phyloP scores from a whole-genome alignment of 1,140 invertebrate genomes.

The Temnothorax curvispinosus region DNA sequence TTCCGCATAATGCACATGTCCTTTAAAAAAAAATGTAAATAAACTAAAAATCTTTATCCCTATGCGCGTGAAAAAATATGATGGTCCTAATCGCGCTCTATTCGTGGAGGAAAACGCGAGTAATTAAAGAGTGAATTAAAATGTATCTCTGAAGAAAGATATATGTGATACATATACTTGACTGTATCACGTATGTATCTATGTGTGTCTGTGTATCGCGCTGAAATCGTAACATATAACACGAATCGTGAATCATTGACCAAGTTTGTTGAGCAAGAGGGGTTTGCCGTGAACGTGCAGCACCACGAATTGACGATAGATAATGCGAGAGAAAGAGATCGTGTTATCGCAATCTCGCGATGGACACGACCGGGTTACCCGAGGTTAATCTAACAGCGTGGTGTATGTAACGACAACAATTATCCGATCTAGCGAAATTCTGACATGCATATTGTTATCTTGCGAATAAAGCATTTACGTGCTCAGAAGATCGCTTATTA shows the following conservation, averaged over 20 bases:
- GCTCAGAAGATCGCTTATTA: not conserved
- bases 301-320: conserved; percentile 70
- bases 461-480: conserved; percentile 23
- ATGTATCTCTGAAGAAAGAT: conserved; percentile 45
- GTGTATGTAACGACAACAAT: conserved; percentile 66
- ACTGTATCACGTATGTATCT: not conserved
- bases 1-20: not conserved
- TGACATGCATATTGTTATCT: conserved; percentile 48
- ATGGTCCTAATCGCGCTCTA: not conserved
- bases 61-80: not conserved
- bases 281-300: conserved; percentile 52
- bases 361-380: conserved; percentile 70
- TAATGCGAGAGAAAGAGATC: conserved; percentile 72
- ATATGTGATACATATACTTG: not conserved
- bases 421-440: conserved; percentile 65
- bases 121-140: conserved; percentile 66
- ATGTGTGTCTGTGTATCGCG: conserved; percentile 34
- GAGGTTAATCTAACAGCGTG: conserved; percentile 75
- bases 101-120: conserved; percentile 43
- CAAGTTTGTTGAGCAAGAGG: conserved; percentile 61
- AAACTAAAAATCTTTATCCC: not conserved
- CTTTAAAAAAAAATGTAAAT: not conserved
- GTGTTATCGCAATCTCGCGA: conserved; percentile 75
- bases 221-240: conserved; percentile 67
- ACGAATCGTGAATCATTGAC: conserved; percentile 77